Evolutionary conservation across 2,797 vertebrate genomes (phyloP).

Genomic region (Acanthopagrus latus): DNA sequence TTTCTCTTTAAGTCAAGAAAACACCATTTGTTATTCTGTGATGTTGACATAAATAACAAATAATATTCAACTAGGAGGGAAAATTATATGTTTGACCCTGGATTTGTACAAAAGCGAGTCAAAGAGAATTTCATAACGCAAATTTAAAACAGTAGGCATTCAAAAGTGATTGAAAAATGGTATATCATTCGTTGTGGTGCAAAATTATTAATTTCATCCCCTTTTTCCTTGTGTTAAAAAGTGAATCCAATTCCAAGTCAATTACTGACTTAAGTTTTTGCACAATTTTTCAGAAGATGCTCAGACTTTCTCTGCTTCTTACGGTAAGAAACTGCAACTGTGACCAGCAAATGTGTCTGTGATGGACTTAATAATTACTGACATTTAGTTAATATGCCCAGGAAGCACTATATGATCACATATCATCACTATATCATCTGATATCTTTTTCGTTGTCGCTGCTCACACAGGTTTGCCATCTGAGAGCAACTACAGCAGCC

Average conservation of each 20-base stretch:
- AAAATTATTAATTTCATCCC: background rate
- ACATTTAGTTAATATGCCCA: background rate
- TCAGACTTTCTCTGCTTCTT: background rate
- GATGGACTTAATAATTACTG: background rate
- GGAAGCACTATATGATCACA: background rate
- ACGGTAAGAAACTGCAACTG: slow-evolving; percentile 43
- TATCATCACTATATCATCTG: background rate
- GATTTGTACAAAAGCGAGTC: too few relatives aligned
- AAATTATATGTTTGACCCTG: too few relatives aligned
- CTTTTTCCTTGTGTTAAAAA: background rate
- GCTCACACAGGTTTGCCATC: slow-evolving; percentile 25
- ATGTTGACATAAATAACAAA: too few relatives aligned
- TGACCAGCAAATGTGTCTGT: background rate
- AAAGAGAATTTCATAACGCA: too few relatives aligned
- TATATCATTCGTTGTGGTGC: too few relatives aligned
- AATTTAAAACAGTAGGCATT: too few relatives aligned
- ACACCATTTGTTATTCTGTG: too few relatives aligned
- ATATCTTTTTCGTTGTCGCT: slow-evolving; percentile 1
- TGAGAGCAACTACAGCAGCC: slow-evolving; percentile 36
- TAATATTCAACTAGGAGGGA: too few relatives aligned
- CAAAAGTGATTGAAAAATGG: too few relatives aligned
- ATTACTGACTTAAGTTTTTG: slow-evolving; percentile 20
- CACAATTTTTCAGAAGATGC: slow-evolving; percentile 45
- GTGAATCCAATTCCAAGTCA: background rate
- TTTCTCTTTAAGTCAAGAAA: too few relatives aligned